Evolutionary conservation across 2,113 vertebrate genomes (phyloP).

Genomic region (Sinocyclocheilus maitianheensis): DNA sequence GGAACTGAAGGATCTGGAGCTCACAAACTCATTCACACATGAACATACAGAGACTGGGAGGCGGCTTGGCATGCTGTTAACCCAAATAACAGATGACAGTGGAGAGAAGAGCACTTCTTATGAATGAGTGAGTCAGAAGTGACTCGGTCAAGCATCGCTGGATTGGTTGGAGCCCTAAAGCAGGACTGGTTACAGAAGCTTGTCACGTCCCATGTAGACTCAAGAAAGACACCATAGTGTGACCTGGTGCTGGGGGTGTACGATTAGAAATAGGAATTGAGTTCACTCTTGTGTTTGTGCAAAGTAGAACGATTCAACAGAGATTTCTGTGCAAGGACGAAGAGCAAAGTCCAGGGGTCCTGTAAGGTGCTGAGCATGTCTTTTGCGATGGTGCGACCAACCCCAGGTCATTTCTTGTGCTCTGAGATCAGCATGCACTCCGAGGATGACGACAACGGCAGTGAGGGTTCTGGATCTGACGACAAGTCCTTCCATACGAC

Average conservation of each 20-base stretch:
- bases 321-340: background rate
- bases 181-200: background rate
- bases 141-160: slow-evolving; percentile 28
- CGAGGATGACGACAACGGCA: slow-evolving; percentile 90
- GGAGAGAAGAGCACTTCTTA: slow-evolving; percentile 23
- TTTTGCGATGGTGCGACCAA: slow-evolving; percentile 88
- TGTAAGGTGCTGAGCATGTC: slow-evolving; percentile 71
- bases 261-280: background rate
- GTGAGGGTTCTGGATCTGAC: slow-evolving; percentile 87
- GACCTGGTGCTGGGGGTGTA: background rate
- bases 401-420: slow-evolving; percentile 86
- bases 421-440: slow-evolving; percentile 89
- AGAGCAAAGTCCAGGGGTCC: background rate
- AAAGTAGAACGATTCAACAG: background rate
- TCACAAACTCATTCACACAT: slow-evolving; percentile 47
- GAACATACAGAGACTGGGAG: slow-evolving; percentile 3
- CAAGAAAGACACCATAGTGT: no score
- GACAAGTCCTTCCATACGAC: slow-evolving; percentile 79
- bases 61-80: slow-evolving; percentile 30
- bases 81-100: slow-evolving; percentile 29
- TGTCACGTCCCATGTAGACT: background rate
- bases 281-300: background rate
- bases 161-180: slow-evolving; percentile 38
- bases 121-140: slow-evolving; percentile 43
- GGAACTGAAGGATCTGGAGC: slow-evolving; percentile 50